phyloP scores from a whole-genome alignment of 2,888 invertebrate genomes.

The Lottia gigantea region DNA sequence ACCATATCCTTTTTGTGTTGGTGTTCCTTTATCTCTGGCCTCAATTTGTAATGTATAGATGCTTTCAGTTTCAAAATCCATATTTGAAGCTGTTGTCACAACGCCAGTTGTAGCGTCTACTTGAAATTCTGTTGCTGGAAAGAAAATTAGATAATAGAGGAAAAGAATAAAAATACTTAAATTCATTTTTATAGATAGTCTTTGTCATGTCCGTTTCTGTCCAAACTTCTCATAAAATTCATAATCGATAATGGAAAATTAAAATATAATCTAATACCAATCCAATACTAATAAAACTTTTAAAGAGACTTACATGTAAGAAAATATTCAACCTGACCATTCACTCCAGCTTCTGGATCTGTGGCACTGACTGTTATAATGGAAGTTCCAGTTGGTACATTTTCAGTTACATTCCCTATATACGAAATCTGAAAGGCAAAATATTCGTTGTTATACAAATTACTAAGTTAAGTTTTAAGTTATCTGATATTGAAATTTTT shows the following conservation, averaged over 20 bases:
- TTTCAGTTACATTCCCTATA: background rate
- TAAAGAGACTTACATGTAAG: conserved; percentile 2
- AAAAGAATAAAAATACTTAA: too few relatives aligned
- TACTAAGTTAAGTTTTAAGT: too few relatives aligned
- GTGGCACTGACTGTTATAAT: conserved; percentile 6
- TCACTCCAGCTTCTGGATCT: conserved; percentile 15
- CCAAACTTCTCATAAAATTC: too few relatives aligned
- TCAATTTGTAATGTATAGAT: conserved; percentile 35
- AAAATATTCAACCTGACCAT: conserved; percentile 21
- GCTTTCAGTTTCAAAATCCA: conserved; percentile 36
- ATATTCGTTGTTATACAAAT: too few relatives aligned
- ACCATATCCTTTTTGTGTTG: conserved; percentile 33
- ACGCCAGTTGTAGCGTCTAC: conserved; percentile 24
- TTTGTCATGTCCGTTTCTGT: too few relatives aligned
- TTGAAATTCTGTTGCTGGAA: conserved; percentile 12
- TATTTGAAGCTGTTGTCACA: conserved; percentile 28
- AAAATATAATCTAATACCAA: too few relatives aligned
- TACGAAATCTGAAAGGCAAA: too few relatives aligned
- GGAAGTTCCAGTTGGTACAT: background rate
- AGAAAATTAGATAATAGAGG: background rate
- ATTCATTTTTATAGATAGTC: too few relatives aligned
- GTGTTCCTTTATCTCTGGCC: conserved; percentile 41
- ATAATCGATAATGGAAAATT: too few relatives aligned
- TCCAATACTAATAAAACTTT: too few relatives aligned
- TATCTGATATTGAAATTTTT: too few relatives aligned